phyloP scores from a whole-genome alignment of 1,140 invertebrate genomes.

The Magallana angulata region DNA sequence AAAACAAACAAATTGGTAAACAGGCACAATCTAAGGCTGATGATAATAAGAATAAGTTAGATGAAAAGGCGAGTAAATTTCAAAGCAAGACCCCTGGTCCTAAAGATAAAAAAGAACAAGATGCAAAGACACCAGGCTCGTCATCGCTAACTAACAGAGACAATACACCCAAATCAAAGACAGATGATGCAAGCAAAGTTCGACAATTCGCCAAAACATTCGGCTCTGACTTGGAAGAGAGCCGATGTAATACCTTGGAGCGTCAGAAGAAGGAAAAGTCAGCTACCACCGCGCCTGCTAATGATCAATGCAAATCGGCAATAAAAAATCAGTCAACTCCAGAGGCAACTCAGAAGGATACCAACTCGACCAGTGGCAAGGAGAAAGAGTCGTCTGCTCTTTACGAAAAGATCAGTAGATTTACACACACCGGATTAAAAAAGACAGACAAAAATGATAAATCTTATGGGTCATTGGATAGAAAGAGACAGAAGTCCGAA shows the following conservation, averaged over 20 bases:
- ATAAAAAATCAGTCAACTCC: conserved; percentile 45
- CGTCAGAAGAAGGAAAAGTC: conserved; percentile 45
- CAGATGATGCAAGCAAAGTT: conserved; percentile 58
- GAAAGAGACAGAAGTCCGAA: background rate
- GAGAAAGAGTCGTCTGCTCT: conserved; percentile 40
- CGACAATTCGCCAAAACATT: conserved; percentile 56
- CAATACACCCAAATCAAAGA: conserved; percentile 49
- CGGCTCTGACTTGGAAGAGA: conserved; percentile 47
- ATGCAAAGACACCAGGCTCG: conserved; percentile 6
- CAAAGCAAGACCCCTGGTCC: background rate
- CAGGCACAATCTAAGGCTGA: conserved; percentile 29
- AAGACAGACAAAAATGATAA: conserved; percentile 16
- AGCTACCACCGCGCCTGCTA: conserved; percentile 38
- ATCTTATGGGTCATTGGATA: conserved; percentile 23
- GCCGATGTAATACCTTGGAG: conserved; percentile 53
- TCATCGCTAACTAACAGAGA: background rate
- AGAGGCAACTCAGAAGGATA: conserved; percentile 32
- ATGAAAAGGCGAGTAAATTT: background rate
- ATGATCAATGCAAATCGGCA: conserved; percentile 40
- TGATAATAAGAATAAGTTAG: conserved; percentile 30
- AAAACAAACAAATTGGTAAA: conserved; percentile 38
- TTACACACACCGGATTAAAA: background rate
- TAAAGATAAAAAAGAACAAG: conserved; percentile 38
- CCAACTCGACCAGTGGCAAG: background rate
- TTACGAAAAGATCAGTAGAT: conserved; percentile 35